Conservation (phyloP, 1,140 invertebrate genomes). For the Drosophila sturtevanti region DNA sequence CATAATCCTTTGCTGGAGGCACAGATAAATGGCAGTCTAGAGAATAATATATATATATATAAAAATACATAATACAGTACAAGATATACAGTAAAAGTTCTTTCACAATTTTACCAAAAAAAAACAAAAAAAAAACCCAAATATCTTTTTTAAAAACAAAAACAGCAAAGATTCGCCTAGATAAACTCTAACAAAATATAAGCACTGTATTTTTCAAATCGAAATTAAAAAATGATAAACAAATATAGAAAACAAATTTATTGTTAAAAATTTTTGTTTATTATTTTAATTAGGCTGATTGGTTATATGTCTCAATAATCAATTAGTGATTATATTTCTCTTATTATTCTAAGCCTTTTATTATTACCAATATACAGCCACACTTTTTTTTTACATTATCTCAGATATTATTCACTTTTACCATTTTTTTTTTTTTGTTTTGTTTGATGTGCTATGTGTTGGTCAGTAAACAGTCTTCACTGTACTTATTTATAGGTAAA, state of each 20-base stretch:
- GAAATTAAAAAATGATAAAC: no score
- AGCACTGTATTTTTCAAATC: no score
- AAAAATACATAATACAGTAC: not conserved
- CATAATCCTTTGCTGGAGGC: conserved; percentile 3
- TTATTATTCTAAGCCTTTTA: no score
- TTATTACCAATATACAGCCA: no score
- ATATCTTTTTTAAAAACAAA: no score
- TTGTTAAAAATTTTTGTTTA: no score
- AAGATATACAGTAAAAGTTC: not conserved
- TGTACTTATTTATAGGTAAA: not conserved
- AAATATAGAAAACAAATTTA: no score
- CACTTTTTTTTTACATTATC: not conserved
- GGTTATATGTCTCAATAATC: no score
- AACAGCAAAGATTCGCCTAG: not conserved
- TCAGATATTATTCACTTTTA: not conserved
- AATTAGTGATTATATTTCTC: no score
- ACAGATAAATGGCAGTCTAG: not conserved
- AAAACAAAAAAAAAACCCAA: not conserved
- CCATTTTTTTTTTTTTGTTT: not conserved
- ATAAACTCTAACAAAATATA: no score
- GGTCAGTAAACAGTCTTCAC: not conserved
- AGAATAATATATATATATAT: not conserved
- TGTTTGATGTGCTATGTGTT: no score
- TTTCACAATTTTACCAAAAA: not conserved
- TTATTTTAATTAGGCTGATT: no score